Evolutionary conservation across 2,113 vertebrate genomes (phyloP).

Genomic region (Blennius ocellaris): DNA sequence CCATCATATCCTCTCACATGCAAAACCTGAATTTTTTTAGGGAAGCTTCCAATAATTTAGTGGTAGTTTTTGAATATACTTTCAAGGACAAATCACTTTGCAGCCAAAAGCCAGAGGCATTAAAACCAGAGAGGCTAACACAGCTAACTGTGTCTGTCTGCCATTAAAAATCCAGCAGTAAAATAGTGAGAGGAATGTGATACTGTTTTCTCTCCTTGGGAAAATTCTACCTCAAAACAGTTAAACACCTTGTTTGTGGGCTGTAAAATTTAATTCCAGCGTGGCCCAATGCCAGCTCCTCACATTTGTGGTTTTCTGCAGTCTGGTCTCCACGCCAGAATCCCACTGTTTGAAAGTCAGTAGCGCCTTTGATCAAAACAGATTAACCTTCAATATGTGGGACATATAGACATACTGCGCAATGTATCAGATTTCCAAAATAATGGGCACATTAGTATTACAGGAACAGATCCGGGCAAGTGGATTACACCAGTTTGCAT

Average conservation of each 20-base stretch:
- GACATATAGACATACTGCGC: not conserved
- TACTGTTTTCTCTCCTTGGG: conserved; percentile 6
- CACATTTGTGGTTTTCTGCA: conserved; percentile 38
- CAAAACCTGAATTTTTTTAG: not conserved
- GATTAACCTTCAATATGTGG: conserved; percentile 45
- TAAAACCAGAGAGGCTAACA: not conserved
- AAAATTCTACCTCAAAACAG: conserved; percentile 54
- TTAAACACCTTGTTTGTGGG: conserved; percentile 66
- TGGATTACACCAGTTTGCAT: conserved; percentile 22
- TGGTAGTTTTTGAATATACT: not conserved
- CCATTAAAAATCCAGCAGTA: conserved; percentile 32
- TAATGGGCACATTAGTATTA: conserved; percentile 19
- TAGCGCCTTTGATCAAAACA: conserved; percentile 28
- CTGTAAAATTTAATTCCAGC: conserved; percentile 63
- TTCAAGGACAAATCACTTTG: not conserved
- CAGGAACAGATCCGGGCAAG: conserved; percentile 12
- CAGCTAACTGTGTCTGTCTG: conserved; percentile 5
- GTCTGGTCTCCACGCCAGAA: conserved; percentile 38
- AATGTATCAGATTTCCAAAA: not conserved
- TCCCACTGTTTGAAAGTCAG: conserved; percentile 33
- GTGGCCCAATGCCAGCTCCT: conserved; percentile 38
- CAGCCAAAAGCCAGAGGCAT: conserved; percentile 4
- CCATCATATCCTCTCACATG: not conserved
- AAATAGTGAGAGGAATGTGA: conserved; percentile 31
- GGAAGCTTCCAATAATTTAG: not conserved